Evolutionary conservation across 2,797 vertebrate genomes (phyloP).

Genomic region (Acanthis flammea): DNA sequence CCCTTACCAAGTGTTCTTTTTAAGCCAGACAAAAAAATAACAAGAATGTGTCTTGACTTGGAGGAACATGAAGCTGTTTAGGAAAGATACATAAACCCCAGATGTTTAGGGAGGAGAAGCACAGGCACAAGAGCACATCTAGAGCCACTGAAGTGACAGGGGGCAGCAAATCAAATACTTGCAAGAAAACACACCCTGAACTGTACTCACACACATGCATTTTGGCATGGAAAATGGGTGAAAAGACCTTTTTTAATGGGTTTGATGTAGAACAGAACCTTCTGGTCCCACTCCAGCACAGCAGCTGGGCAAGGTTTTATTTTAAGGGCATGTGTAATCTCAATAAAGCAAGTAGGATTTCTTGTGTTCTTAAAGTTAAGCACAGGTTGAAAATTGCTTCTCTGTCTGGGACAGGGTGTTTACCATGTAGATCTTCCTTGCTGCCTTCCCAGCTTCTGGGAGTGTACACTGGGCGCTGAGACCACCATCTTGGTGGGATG

Average conservation of each 20-base stretch:
- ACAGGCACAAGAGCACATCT: accelerated
- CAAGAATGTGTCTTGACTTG: background rate
- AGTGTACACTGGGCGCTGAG: accelerated
- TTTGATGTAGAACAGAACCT: background rate
- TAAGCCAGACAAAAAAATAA: background rate
- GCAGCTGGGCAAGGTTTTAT: background rate
- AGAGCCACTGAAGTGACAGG: background rate
- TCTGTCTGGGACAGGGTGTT: background rate
- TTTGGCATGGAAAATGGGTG: background rate
- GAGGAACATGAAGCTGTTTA: accelerated
- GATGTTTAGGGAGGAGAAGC: accelerated
- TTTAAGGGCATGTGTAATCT: background rate
- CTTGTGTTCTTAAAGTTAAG: background rate
- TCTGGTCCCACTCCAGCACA: background rate
- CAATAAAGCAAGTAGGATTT: background rate
- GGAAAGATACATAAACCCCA: background rate
- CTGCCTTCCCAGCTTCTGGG: background rate
- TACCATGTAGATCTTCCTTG: background rate
- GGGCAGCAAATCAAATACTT: background rate
- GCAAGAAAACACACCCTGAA: background rate
- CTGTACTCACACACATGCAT: background rate
- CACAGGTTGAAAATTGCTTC: background rate
- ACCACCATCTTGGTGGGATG: accelerated
- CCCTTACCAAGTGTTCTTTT: background rate
- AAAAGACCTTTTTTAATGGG: background rate